phyloP scores from a whole-genome alignment of 2,113 vertebrate genomes.

The Corapipo altera region DNA sequence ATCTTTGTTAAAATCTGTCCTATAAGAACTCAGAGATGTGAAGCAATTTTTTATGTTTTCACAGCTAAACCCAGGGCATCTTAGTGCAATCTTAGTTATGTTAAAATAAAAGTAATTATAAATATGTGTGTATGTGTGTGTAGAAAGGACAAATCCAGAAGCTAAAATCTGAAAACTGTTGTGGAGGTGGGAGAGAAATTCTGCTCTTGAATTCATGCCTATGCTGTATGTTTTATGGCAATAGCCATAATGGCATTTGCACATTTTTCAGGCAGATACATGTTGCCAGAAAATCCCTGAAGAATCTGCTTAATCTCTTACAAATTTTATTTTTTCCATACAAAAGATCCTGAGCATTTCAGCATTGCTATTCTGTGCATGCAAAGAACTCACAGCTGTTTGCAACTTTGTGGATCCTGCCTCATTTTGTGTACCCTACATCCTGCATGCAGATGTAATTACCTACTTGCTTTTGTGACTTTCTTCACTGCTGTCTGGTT shows the following conservation, averaged over 20 bases:
- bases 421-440: rapidly evolving
- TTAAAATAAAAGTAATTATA: neutral
- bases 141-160: neutral
- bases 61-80: neutral
- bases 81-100: neutral
- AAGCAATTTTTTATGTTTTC: neutral
- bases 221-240: neutral
- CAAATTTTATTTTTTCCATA: neutral
- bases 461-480: neutral
- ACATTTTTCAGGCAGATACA: neutral
- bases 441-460: neutral
- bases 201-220: neutral
- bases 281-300: neutral
- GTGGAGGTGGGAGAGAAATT: neutral
- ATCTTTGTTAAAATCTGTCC: neutral
- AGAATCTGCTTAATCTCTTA: neutral
- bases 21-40: neutral
- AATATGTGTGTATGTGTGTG: neutral
- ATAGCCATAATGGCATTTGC: neutral
- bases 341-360: neutral
- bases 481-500: neutral
- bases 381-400: neutral
- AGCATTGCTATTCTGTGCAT: neutral
- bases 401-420: neutral
- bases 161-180: neutral